A percentile compares a stretch with the other conserved stretches of the same genome.
These are phyloP conservation scores for Ranitomeya imitator DNA, from an alignment of 2,113 vertebrate species.

Conservation along the genomic window DNA sequence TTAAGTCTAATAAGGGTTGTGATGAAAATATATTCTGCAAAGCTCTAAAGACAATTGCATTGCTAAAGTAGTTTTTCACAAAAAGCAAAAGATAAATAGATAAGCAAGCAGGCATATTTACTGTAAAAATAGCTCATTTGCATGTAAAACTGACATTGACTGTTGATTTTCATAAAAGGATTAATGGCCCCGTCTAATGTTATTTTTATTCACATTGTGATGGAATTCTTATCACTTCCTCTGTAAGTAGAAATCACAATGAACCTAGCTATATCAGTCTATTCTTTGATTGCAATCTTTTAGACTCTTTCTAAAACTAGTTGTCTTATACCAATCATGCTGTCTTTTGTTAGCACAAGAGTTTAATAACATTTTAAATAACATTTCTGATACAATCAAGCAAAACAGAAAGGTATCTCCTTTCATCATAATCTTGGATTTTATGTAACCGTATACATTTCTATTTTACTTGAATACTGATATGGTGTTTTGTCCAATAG, in stretches of 20 bases:
- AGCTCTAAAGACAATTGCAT: not conserved
- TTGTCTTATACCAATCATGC: conserved; percentile 23
- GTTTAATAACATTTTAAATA: conserved; percentile 47
- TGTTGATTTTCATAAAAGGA: conserved; percentile 4
- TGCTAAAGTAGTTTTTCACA: not conserved
- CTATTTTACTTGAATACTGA: not conserved
- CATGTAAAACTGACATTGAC: not conserved
- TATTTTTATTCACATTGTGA: conserved; percentile 14
- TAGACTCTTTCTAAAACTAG: not conserved
- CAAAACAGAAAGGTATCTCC: conserved; percentile 4
- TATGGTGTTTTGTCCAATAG: not conserved
- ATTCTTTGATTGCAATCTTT: conserved; percentile 27
- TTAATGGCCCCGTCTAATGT: not conserved
- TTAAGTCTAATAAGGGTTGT: conserved; percentile 4
- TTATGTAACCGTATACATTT: not conserved
- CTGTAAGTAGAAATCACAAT: conserved; percentile 4
- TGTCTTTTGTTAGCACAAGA: conserved; percentile 20
- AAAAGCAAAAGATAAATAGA: not conserved
- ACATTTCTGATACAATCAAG: conserved; percentile 29
- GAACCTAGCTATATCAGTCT: conserved; percentile 16
- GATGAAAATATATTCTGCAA: not conserved
- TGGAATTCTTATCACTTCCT: not conserved
- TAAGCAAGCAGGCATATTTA: not conserved
- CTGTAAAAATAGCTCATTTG: conserved; percentile 1
- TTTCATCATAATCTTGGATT: conserved; percentile 1